phyloP scores from a whole-genome alignment of 2,797 vertebrate genomes.

The Bradypodion pumilum region DNA sequence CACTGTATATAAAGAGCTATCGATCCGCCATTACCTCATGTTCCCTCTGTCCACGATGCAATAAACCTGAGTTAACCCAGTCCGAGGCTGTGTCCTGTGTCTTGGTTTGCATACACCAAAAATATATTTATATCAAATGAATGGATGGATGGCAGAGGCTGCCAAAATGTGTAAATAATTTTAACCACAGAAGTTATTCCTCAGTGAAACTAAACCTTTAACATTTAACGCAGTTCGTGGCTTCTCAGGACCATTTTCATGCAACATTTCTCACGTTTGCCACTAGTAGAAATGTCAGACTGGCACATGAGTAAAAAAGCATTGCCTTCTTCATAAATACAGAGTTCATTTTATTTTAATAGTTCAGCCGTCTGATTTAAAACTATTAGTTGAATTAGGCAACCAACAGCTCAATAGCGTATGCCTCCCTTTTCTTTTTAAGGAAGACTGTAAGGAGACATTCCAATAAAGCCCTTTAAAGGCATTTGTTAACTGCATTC shows the following conservation, averaged over 20 bases:
- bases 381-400: not conserved
- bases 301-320: not conserved
- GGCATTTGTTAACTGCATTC: slow-evolving; percentile 5
- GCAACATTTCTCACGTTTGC: not conserved
- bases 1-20: too few species aligned
- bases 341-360: not conserved
- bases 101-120: too few species aligned
- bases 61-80: too few species aligned
- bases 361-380: not conserved
- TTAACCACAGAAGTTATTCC: too few species aligned
- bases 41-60: too few species aligned
- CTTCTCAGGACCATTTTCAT: not conserved
- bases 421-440: not conserved
- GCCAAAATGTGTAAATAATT: too few species aligned
- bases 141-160: not conserved
- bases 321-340: not conserved
- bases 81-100: too few species aligned
- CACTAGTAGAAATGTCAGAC: not conserved
- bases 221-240: too few species aligned
- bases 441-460: not conserved
- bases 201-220: too few species aligned
- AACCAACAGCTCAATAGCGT: not conserved
- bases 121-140: not conserved
- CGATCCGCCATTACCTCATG: too few species aligned
- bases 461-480: slow-evolving; percentile 11